Base-by-base conservation (phyloP, 2,113 vertebrate genomes). In the Casuarius casuarius region DNA sequence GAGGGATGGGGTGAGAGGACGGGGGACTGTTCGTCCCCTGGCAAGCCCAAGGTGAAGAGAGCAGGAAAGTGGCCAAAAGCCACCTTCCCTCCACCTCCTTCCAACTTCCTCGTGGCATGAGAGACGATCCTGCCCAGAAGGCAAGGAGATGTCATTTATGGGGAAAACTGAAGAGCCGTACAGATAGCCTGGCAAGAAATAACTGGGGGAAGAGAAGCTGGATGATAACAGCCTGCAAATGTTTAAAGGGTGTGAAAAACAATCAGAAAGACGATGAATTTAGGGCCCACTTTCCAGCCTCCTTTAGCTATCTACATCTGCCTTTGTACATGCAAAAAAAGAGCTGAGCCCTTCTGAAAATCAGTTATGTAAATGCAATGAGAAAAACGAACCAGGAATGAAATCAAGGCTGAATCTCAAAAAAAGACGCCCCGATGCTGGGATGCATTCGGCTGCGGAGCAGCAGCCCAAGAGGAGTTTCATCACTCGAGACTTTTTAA, bases 261-360 rank as follows among this genome's bases (percentile, higher is more conserved):
- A 87, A 82, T 29, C 61, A 46, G 26, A 68, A 79, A 87, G 40
- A 25, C n/a, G 56, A 76, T 93, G 56, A 77, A 91, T 86, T 84
- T 76, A 82, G 49, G 63, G 15, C 20, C 46, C 26, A 18, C 40
- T 82, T 95, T 86, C 16, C 79, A 68, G 51, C 40, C 40, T 85
- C 38, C 49, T 89, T 81, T 40, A 73, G 44, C 58, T 78, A 63
- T 80, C 88, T 83, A 63, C 83, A 75, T 72, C 56, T 72, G 28
- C 38, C 59, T 3, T 71, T 52, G 38, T 42, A 68, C n/a, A 63
- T 11, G 4, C 10, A 67, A 26, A 40, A 70, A 48, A 29, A 91
- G 71, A 92, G 19, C 51, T 61, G 67, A 92, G 31, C n/a, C 26
- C n/a, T 94, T 59, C 59, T 79, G 78, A 92, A 94, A 87, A 87